These are phyloP conservation scores for Lamellibrachia luymesi DNA, from an alignment of 1,140 invertebrate species.

Conservation along the genomic window DNA sequence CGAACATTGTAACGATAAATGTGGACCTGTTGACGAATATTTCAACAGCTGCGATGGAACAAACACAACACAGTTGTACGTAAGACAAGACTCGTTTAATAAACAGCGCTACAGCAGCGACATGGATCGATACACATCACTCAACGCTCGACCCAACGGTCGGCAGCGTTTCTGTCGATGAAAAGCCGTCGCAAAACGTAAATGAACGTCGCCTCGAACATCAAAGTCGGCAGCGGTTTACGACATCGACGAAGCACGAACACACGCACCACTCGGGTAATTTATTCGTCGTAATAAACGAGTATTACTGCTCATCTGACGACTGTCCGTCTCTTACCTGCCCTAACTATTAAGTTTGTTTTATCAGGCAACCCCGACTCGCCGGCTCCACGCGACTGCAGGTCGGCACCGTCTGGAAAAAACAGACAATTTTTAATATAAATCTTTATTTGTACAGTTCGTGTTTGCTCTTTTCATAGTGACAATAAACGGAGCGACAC, in stretches of 20 bases:
- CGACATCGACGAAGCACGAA: not conserved
- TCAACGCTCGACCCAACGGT: not conserved
- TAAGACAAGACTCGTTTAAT: not conserved
- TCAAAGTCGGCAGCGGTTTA: not conserved
- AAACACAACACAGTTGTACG: not conserved
- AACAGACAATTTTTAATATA: not conserved
- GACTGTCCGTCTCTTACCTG: not conserved
- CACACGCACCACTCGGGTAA: not conserved
- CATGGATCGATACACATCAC: not conserved
- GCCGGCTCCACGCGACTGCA: not conserved
- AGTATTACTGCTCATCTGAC: not conserved
- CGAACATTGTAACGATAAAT: not conserved
- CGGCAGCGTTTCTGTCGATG: not conserved
- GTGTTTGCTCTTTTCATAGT: not conserved
- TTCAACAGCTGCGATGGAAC: not conserved
- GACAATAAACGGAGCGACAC: not conserved
- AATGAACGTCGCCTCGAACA: not conserved
- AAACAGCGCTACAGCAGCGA: not conserved
- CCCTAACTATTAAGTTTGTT: not conserved
- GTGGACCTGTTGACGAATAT: not conserved
- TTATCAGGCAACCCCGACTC: not conserved
- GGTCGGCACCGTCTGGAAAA: not conserved
- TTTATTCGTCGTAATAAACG: conserved; percentile 5
- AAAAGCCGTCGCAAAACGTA: not conserved
- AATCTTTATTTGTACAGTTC: not conserved